A percentile compares a stretch with the other conserved stretches of the same genome.
Evolutionary conservation across 1,140 invertebrate species (phyloP).

Genomic region (Solenopsis invicta): DNA sequence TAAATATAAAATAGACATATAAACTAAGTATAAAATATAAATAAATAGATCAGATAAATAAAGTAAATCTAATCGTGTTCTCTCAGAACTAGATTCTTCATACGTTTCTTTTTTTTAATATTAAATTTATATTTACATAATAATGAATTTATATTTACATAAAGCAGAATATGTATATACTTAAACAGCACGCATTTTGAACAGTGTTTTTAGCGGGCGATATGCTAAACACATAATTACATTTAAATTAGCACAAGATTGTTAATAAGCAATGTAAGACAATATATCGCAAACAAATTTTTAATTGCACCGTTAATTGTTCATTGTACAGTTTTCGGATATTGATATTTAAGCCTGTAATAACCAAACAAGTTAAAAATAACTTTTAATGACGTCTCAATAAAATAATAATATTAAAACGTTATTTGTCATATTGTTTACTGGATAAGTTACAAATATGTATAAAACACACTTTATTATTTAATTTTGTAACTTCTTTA

Average conservation of each 20-base stretch:
- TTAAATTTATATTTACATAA: not conserved
- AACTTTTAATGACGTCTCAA: no score
- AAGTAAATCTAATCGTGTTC: not conserved
- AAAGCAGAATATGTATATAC: not conserved
- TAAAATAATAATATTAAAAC: no score
- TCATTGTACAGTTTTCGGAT: not conserved
- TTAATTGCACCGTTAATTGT: slow-evolving; percentile 4
- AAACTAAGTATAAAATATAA: no score
- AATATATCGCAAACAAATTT: not conserved
- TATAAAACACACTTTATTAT: not conserved
- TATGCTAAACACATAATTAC: not conserved
- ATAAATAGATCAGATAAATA: no score
- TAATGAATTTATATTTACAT: slow-evolving; percentile 8
- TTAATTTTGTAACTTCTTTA: not conserved
- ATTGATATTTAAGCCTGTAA: not conserved
- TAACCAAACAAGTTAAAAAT: no score
- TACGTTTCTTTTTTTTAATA: not conserved
- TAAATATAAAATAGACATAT: no score
- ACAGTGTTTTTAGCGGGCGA: not conserved
- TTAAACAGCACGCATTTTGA: no score
- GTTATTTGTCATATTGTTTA: no score
- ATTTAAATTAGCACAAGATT: slow-evolving; percentile 26
- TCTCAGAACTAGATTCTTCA: not conserved
- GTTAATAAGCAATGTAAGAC: not conserved
- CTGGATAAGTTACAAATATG: not conserved